These are phyloP conservation scores for Lanius ludovicianus DNA, from an alignment of 2,113 vertebrate species.

Conservation along the genomic window DNA sequence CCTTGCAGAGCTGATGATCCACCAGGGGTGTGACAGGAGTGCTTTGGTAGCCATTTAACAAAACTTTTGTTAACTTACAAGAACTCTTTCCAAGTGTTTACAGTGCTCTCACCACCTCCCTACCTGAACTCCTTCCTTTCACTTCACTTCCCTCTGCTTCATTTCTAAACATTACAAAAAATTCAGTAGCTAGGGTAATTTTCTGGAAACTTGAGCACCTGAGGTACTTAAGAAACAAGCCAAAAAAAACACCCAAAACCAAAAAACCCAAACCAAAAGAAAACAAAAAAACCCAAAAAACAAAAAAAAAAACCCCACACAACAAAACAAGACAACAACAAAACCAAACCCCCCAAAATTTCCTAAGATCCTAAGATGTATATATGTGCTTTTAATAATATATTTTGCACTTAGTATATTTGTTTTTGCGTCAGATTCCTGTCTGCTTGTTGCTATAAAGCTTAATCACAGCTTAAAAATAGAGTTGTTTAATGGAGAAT, in stretches of 20 bases:
- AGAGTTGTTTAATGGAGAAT: background rate
- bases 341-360: background rate
- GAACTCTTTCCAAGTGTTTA: background rate
- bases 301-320: too few species aligned
- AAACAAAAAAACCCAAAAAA: background rate
- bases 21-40: background rate
- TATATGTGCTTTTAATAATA: background rate
- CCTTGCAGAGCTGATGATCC: accelerated
- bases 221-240: background rate
- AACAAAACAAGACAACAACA: background rate
- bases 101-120: background rate
- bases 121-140: background rate
- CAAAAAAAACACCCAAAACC: background rate
- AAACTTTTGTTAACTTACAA: background rate
- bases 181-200: background rate
- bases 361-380: background rate
- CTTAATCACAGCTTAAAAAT: background rate
- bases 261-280: background rate
- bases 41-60: background rate
- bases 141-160: background rate
- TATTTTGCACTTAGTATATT: background rate
- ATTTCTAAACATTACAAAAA: background rate
- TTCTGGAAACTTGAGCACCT: background rate
- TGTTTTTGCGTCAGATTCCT: background rate
- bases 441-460: background rate